These are phyloP conservation scores for Arrhamphus sclerolepis DNA, from an alignment of 2,797 vertebrate genomes.

Conservation along the genomic window DNA sequence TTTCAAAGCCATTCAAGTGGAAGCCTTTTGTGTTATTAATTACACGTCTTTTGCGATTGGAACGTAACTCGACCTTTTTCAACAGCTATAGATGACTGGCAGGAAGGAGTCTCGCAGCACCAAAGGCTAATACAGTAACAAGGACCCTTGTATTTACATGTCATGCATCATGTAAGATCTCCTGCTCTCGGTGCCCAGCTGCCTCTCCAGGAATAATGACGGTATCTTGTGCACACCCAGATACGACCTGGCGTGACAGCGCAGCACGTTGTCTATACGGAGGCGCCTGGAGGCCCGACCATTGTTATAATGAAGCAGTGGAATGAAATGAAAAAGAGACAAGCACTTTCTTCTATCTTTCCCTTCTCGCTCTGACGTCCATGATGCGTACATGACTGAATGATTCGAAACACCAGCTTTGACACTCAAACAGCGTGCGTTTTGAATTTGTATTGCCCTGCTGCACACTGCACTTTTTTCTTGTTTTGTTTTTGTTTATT, in stretches of 20 bases:
- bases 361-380: neutral
- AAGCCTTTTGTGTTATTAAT: neutral
- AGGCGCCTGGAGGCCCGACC: constrained; percentile 6
- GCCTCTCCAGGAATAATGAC: constrained; percentile 15
- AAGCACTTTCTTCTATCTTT: constrained; percentile 4
- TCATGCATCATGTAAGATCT: constrained; percentile 12
- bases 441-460: constrained; percentile 20
- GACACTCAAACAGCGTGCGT: constrained; percentile 15
- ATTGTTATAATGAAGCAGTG: constrained; percentile 44
- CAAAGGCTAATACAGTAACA: constrained; percentile 5
- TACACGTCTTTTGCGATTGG: neutral
- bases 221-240: constrained; percentile 2
- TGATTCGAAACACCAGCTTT: constrained; percentile 19
- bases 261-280: constrained; percentile 8
- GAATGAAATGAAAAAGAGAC: constrained; percentile 26
- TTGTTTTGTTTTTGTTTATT: too few relatives aligned
- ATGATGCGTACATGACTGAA: constrained; percentile 25
- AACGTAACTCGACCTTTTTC: neutral
- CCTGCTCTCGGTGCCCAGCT: neutral
- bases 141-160: constrained; percentile 24
- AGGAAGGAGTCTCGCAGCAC: neutral
- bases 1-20: neutral
- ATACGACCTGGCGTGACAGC: constrained; percentile 15
- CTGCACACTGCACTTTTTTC: constrained; percentile 19
- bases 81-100: neutral